phyloP scores from a whole-genome alignment of 1,140 invertebrate genomes.

The Heliconius congener region DNA sequence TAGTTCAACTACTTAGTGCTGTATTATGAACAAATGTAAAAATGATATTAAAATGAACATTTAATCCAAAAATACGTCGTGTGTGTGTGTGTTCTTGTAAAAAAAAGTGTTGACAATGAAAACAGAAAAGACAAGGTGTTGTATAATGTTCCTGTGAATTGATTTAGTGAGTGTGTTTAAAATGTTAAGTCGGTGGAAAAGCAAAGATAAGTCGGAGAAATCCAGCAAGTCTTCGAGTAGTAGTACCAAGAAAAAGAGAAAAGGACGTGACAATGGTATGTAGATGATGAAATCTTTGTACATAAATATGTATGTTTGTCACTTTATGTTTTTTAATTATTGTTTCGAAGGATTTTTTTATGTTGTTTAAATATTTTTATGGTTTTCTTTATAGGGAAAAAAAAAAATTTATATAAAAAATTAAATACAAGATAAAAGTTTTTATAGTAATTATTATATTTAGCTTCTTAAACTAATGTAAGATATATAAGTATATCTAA shows the following conservation, averaged over 20 bases:
- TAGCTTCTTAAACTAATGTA: no score
- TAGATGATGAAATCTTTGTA: background rate
- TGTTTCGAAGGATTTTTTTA: no score
- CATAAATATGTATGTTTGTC: background rate
- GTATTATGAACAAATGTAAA: background rate
- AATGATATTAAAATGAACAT: background rate
- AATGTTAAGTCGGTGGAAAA: constrained; percentile 78
- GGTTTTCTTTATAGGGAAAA: no score
- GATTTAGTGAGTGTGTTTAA: constrained; percentile 40
- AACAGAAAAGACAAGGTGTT: constrained; percentile 36
- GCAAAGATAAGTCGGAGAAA: constrained; percentile 77
- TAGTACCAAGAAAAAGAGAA: constrained; percentile 72
- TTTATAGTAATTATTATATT: no score
- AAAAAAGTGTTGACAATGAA: constrained; percentile 29
- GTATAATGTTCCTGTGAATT: constrained; percentile 36
- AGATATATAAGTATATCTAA: no score
- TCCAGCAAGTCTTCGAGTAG: constrained; percentile 68
- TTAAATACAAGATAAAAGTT: no score
- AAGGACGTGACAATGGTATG: constrained; percentile 75
- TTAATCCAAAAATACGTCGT: background rate
- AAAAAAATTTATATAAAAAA: background rate
- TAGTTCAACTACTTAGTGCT: constrained; percentile 5
- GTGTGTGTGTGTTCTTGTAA: background rate
- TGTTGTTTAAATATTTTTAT: no score
- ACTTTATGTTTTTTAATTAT: background rate